Base-by-base conservation (phyloP, 2,797 vertebrate species). In the Sciaenops ocellatus region DNA sequence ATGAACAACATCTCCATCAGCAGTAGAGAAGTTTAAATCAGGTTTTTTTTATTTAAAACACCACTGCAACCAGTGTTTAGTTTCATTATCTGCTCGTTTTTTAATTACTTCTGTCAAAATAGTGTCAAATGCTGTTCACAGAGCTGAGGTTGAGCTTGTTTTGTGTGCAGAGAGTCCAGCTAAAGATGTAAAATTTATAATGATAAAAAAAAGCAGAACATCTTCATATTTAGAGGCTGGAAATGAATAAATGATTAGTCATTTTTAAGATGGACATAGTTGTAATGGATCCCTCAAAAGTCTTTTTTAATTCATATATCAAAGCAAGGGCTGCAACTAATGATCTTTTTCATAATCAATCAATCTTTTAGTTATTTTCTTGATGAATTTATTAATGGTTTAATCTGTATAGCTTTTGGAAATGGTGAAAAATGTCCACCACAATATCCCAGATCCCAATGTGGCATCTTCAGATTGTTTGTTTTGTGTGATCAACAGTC, bases 1-100 rank as follows among this genome's bases (percentile, higher is more conserved):
- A 76, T 75, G 22, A 50, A 17, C 22, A 6, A 22, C 28, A 46
- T 63, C 38, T 50, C 7, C 47, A 56, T 46, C 44, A 65, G 24
- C 52, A 51, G 50, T 8, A 26, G 70, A 56, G 17, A 38, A 38
- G 8, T 38, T 38, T 38, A 9, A 30, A 30, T 30, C 30, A 30
- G 30, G 30, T 30, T 30, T 30, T 30, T 44, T 24, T 30, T 5
- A 30, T 30, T 30, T 6, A 6, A 30, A 30, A 30, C 7, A 30
- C 30, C 30, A 30, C 30, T 30, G 30, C 6, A 30, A 30, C 30
- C 30, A 6, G 30, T 30, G 30, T 30, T 30, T 30, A 30, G 30
- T 30, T 30, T 30, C 30, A 30, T 30, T 30, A 30, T 30, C 6
- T 30, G 30, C 30, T 30, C 30, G 9, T 38, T 38, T 38, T 38